A percentile compares a stretch with the other conserved stretches of the same genome.
phyloP scores from a whole-genome alignment of 92 coral and sea anemone species.

The Plumapathes pennacea region DNA sequence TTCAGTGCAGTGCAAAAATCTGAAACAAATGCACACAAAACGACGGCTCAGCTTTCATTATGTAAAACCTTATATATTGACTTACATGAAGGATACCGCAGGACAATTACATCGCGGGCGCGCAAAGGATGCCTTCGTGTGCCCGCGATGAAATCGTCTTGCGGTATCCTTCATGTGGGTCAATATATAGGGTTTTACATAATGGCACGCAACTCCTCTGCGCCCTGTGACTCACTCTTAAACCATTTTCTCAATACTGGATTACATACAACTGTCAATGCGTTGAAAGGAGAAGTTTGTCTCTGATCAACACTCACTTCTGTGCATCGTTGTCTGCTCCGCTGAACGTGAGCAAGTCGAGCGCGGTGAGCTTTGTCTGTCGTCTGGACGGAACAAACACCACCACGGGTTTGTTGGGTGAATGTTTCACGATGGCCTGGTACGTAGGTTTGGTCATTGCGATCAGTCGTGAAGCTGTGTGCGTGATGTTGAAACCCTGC shows the following conservation, averaged over 20 bases:
- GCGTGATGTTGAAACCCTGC: slow-evolving; percentile 95
- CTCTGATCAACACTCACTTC: slow-evolving; percentile 42
- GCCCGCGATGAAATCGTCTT: no score
- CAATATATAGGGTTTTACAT: no score
- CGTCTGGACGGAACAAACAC: slow-evolving; percentile 97
- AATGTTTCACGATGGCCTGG: slow-evolving; percentile 91
- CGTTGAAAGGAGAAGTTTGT: not conserved
- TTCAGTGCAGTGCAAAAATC: slow-evolving; percentile 95
- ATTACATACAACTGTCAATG: no score
- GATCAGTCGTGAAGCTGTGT: slow-evolving; percentile 93
- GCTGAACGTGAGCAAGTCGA: slow-evolving; percentile 87
- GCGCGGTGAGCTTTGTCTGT: slow-evolving; percentile 90
- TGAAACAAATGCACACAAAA: slow-evolving; percentile 6
- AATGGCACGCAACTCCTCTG: no score
- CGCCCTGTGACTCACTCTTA: no score
- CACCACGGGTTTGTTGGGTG: slow-evolving; percentile 93
- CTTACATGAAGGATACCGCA: no score
- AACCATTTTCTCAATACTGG: no score
- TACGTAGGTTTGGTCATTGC: slow-evolving; percentile 98
- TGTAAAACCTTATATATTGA: no score
- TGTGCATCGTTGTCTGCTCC: slow-evolving; percentile 97
- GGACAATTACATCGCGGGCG: no score
- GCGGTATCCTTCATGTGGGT: no score
- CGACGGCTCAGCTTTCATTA: no score
- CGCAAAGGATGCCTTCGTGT: no score